phyloP scores from a whole-genome alignment of 2,888 invertebrate genomes.

The Pycnomerus fuliginosus region DNA sequence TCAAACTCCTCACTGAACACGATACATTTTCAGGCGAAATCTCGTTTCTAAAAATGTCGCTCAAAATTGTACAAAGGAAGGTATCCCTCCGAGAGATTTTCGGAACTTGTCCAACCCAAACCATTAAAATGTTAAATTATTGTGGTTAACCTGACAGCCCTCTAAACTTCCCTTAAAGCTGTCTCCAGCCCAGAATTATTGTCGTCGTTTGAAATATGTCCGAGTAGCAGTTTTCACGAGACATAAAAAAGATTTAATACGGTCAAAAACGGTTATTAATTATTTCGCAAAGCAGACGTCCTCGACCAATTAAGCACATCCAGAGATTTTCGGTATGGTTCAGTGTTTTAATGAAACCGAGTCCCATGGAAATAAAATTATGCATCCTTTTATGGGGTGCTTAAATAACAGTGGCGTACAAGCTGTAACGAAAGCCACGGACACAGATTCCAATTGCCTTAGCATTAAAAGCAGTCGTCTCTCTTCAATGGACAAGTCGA shows the following conservation, averaged over 20 bases:
- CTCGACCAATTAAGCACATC: conserved; percentile 14
- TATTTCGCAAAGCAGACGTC: conserved; percentile 11
- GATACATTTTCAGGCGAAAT: no score
- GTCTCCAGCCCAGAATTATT: conserved; percentile 41
- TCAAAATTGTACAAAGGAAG: no score
- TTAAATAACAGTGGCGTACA: conserved; percentile 50
- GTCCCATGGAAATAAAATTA: conserved; percentile 46
- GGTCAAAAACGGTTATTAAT: conserved; percentile 12
- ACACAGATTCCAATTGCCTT: conserved; percentile 49
- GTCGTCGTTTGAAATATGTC: conserved; percentile 40
- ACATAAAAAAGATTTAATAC: conserved; percentile 9
- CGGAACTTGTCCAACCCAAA: conserved; percentile 31
- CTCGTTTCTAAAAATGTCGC: no score
- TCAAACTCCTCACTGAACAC: no score
- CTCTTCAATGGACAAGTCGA: conserved; percentile 22
- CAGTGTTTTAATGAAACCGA: conserved; percentile 31
- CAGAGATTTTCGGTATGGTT: conserved; percentile 10
- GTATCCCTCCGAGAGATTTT: no score
- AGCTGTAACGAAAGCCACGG: conserved; percentile 46
- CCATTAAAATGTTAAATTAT: conserved; percentile 48
- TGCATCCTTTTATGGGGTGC: conserved; percentile 44
- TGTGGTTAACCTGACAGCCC: conserved; percentile 48
- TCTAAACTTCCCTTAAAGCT: conserved; percentile 38
- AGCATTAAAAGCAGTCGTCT: conserved; percentile 41
- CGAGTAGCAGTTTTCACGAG: conserved; percentile 19